Evolutionary conservation across 2,797 vertebrate genomes (phyloP).

Genomic region (Oryzias dopingdopingensis): DNA sequence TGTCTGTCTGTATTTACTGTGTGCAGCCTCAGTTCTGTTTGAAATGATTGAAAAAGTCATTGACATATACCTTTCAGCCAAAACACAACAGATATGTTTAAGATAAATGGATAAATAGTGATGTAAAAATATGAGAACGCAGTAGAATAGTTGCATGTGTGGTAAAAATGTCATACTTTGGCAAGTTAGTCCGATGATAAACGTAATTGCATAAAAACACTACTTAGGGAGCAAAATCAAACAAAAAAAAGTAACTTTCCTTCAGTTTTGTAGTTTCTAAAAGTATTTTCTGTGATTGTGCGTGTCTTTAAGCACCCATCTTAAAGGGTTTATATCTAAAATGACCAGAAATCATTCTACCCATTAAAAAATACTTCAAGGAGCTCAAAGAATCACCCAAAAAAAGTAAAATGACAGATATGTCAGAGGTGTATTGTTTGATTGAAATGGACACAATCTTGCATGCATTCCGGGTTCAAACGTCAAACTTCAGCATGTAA

Average conservation of each 20-base stretch:
- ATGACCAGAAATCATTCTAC: conserved; percentile 19
- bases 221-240: too few species aligned
- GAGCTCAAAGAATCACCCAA: conserved; percentile 19
- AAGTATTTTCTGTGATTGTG: neutral
- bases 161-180: too few species aligned
- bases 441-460: conserved; percentile 25
- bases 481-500: conserved; percentile 29
- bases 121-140: too few species aligned
- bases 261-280: too few species aligned
- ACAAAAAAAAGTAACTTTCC: too few species aligned
- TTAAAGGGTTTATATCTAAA: conserved; percentile 31
- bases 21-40: conserved; percentile 8
- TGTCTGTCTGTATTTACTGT: conserved; percentile 16
- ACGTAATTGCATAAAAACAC: too few species aligned
- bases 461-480: conserved; percentile 35
- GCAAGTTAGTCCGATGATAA: too few species aligned
- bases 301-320: conserved; percentile 37
- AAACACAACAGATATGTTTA: neutral
- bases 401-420: neutral
- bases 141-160: too few species aligned
- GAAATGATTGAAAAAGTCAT: conserved; percentile 12
- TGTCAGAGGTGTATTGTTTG: conserved; percentile 6
- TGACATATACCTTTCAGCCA: conserved; percentile 6
- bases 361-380: conserved; percentile 25
- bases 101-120: too few species aligned